Evolutionary conservation across 2,888 invertebrate genomes (phyloP).

Genomic region (Cheilosia scutellata): DNA sequence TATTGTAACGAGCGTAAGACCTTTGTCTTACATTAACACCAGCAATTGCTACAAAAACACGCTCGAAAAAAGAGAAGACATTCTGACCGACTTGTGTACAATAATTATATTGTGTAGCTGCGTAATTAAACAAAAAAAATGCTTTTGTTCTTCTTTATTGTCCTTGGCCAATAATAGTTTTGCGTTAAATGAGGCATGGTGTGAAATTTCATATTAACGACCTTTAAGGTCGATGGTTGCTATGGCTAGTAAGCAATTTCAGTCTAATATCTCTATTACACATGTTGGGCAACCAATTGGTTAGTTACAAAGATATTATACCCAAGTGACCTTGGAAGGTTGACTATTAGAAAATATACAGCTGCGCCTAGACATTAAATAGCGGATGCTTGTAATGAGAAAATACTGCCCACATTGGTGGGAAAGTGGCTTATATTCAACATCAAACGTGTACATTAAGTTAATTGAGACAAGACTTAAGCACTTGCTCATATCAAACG

Average conservation of each 20-base stretch:
- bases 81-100: constrained; percentile 46
- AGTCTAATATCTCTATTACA: no score
- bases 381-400: no score
- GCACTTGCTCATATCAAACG: not conserved
- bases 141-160: constrained; percentile 40
- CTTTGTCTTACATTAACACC: constrained; percentile 36
- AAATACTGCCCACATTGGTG: no score
- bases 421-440: no score
- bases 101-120: constrained; percentile 50
- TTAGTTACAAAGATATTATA: no score
- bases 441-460: no score
- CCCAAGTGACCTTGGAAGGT: no score
- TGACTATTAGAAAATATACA: no score
- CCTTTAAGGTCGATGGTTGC: constrained; percentile 63
- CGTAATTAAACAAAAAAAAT: constrained; percentile 46
- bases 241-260: not conserved
- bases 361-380: no score
- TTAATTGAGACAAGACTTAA: no score
- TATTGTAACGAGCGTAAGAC: constrained; percentile 37
- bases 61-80: constrained; percentile 16
- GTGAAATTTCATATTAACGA: constrained; percentile 52
- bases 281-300: no score
- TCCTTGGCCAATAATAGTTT: constrained; percentile 50
- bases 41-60: constrained; percentile 52
- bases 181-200: constrained; percentile 58